Base-by-base conservation (phyloP, 1,140 invertebrate genomes). In the Eriosoma lanigerum region DNA sequence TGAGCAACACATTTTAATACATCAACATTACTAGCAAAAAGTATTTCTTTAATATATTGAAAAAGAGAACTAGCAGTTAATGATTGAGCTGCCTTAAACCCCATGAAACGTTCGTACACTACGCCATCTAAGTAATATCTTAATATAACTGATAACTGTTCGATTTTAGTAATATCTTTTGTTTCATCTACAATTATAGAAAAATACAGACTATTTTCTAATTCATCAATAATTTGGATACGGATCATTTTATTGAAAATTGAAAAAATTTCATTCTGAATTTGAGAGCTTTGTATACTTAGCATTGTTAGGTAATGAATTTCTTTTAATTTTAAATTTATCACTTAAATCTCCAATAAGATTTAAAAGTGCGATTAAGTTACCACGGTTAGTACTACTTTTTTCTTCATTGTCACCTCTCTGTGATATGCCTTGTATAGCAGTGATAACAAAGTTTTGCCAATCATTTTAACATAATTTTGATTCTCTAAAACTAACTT, bases 211-310 rank as follows among this genome's bases (percentile, higher is more conserved):
- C 13, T 24, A 1, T 72, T 72, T 50, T 72, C n/a, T 72, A 72
- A 21, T 24, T 72, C 46, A 19, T 50, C 2, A 50, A 44, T 54
- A 3, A 72, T 72, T 52, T 24, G 19, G 0, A 10, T 44, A 12
- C 12, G 54, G 5, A 75, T 24, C 54, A 75, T 54, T 32, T 75
- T 0, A 54, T 17, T 13, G 24, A 48, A 24, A 73, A 73, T 29
- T 73, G 46, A n/a, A 73, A 73, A 3, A 9, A 73, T 52, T 73
- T 81, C 62, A 29, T 81, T 81, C n/a, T 81, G 62, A 4, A 38
- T 38, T 38, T 38, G 3, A 4, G 32, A 8, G 8, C 32, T n/a
- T 38, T 38, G 8, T 38, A 38, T 38, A 38, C 8, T 38, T 38
- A 4, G 32, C 3, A 38, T 38, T 38, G 3, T 38, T 38, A 3